Base-by-base conservation (phyloP, 2,113 vertebrate genomes). In the Caloenas nicobarica region DNA sequence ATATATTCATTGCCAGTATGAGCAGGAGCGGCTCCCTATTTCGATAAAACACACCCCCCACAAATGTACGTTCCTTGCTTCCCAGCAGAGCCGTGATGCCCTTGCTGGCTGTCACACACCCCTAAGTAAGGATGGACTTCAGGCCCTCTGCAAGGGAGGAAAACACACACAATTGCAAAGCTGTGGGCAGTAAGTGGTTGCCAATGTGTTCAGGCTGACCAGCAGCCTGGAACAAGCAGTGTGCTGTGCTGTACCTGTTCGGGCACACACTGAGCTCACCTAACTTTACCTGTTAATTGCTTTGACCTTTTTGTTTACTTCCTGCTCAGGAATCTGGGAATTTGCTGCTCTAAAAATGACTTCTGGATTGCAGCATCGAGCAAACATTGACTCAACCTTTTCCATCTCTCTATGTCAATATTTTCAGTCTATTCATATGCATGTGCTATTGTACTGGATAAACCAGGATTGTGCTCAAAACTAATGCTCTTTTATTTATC, bases 311-410 rank as follows among this genome's bases (percentile, higher is more conserved):
- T 96, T 97, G 96, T 97, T 96, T 96, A 89, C 90, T 91, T 93
- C 88, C 95, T 95, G 80, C 92, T 86, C 0, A 2, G 79, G 91
- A 96, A 93, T 91, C 85, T 91, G 77, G 50, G 80, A 65, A 93
- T 95, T 93, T 95, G 83, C 91, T 73, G 86, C 60, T 42, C 83
- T 53, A 48, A 19, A 38, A 93, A 88, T 91, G 96, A 88, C 83
- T 86, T 38, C 14, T 65, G 64, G 65, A 92, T 95, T 91, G 93
- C 92, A 89, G 72, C 86, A 88, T 7, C 44, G 78, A 95, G 81
- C 96, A 97, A 98, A 98, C 97, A 95, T 97, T 97, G 97, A 95
- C 90, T 95, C 97, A 97, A 98, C 97, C 96, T 98, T 98, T 96
- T 53, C 77, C 1, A 28, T 90, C 92, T 50, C 81, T 88, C 95